Percentiles rank a stretch among this genome's conserved stretches.
phyloP scores from a whole-genome alignment of 2,888 invertebrate genomes.

The Sisyra terminalis region DNA sequence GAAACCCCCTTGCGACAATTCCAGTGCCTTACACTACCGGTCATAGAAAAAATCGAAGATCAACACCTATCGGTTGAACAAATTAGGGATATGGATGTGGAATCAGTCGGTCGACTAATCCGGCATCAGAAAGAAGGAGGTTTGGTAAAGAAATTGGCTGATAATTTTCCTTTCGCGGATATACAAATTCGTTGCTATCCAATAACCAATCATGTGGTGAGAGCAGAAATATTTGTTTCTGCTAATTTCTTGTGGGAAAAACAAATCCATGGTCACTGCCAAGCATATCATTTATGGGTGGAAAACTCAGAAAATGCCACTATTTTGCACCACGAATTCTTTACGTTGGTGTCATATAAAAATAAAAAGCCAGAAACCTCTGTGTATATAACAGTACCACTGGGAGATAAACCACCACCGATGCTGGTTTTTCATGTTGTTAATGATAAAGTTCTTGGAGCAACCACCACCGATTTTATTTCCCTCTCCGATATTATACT shows the following conservation, averaged over 20 bases:
- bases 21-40: conserved; percentile 54
- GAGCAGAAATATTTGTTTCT: conserved; percentile 63
- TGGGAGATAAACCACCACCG: conserved; percentile 75
- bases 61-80: conserved; percentile 57
- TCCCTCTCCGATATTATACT: conserved; percentile 77
- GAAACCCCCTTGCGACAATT: conserved; percentile 80
- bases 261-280: conserved; percentile 69
- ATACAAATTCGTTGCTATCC: conserved; percentile 81
- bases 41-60: conserved; percentile 67
- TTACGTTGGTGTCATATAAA: conserved; percentile 28
- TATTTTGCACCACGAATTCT: conserved; percentile 92
- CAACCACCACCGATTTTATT: conserved; percentile 31
- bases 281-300: conserved; percentile 96
- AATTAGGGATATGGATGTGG: conserved; percentile 71
- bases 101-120: conserved; percentile 69
- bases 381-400: conserved; percentile 87
- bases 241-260: conserved; percentile 77
- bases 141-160: conserved; percentile 65
- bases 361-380: conserved; percentile 17
- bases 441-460: conserved; percentile 71
- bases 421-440: conserved; percentile 81
- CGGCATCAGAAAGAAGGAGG: conserved; percentile 60
- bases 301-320: conserved; percentile 88
- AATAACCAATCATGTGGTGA: conserved; percentile 81
- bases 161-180: conserved; percentile 70